Percentiles rank a stretch among this genome's conserved stretches.
Conservation (phyloP, 35 echinoderm and acorn worm genomes). For the Chiridota heheva region DNA sequence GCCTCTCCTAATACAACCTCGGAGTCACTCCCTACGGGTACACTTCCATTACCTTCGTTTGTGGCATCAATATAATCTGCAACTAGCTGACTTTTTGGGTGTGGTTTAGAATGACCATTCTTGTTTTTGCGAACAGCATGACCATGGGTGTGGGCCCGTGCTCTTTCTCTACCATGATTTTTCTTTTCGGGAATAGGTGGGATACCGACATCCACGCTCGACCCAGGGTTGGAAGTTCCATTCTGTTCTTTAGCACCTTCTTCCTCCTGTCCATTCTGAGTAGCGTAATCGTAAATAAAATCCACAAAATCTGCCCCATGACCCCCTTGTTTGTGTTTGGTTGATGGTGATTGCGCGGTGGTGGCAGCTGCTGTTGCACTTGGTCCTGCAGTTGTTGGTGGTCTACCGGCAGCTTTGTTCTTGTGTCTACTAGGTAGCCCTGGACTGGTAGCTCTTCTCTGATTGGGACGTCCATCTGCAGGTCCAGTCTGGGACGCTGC, state of each 20-base stretch:
- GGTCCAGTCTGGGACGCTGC: constrained; percentile 43
- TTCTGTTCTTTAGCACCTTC: constrained; percentile 45
- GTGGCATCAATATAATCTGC: constrained; percentile 82
- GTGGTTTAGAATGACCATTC: constrained; percentile 61
- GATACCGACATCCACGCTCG: constrained; percentile 30
- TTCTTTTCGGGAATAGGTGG: constrained; percentile 43
- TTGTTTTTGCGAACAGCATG: constrained; percentile 75
- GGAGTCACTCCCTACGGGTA: constrained; percentile 61
- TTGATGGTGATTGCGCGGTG: constrained; percentile 10
- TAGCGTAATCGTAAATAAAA: constrained; percentile 91
- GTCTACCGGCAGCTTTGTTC: constrained; percentile 17
- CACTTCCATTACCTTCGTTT: constrained; percentile 18
- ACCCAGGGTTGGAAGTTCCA: background rate
- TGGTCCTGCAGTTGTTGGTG: background rate
- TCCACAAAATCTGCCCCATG: constrained; percentile 68
- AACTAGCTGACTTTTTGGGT: constrained; percentile 80
- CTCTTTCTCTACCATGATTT: constrained; percentile 49
- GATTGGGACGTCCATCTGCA: constrained; percentile 56
- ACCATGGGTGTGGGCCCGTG: constrained; percentile 82
- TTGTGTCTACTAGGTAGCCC: constrained; percentile 69
- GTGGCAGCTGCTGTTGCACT: constrained; percentile 32
- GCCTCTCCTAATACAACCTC: constrained; percentile 45
- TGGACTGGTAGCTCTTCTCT: constrained; percentile 73
- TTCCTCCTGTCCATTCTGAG: constrained; percentile 65
- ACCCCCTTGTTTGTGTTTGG: background rate